These are phyloP conservation scores for Vulpes vulpes DNA, from an alignment of 2,113 vertebrate genomes.

Conservation along the genomic window DNA sequence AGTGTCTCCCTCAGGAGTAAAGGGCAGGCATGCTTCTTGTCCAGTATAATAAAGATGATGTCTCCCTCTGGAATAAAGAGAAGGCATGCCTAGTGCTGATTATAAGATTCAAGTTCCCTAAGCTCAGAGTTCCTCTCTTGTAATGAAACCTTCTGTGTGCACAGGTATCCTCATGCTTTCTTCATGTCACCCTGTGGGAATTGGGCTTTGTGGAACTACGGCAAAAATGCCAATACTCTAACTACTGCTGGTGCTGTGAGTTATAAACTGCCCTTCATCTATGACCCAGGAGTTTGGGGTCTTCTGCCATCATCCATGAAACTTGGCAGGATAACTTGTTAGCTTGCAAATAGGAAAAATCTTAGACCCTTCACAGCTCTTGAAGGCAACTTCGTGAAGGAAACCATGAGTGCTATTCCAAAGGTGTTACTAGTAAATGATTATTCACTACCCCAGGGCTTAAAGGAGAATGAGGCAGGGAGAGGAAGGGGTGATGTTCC, in stretches of 20 bases:
- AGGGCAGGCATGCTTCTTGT: neutral
- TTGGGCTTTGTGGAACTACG: neutral
- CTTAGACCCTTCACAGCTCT: neutral
- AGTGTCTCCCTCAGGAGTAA: neutral
- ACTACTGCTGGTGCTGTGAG: neutral
- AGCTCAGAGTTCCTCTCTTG: neutral
- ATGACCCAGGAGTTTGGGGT: neutral
- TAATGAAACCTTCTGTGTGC: neutral
- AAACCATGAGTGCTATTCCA: neutral
- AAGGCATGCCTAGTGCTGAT: neutral
- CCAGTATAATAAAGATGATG: constrained; percentile 1
- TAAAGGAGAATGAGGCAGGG: neutral
- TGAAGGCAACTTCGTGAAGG: neutral
- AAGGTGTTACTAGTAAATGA: neutral
- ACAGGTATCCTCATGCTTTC: neutral
- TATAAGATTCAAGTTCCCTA: neutral
- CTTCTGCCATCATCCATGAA: constrained; percentile 11
- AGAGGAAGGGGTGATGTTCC: neutral
- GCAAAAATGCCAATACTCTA: neutral
- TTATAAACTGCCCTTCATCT: neutral
- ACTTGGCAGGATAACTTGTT: neutral
- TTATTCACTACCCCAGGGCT: neutral
- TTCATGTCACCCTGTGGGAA: neutral
- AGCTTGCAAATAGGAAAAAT: neutral
- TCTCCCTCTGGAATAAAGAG: neutral